Evolutionary conservation across 64 coral and sea anemone genomes (phyloP), one percentile per base, ranked within the genome.

Genomic region (Montipora foliosa): DNA sequence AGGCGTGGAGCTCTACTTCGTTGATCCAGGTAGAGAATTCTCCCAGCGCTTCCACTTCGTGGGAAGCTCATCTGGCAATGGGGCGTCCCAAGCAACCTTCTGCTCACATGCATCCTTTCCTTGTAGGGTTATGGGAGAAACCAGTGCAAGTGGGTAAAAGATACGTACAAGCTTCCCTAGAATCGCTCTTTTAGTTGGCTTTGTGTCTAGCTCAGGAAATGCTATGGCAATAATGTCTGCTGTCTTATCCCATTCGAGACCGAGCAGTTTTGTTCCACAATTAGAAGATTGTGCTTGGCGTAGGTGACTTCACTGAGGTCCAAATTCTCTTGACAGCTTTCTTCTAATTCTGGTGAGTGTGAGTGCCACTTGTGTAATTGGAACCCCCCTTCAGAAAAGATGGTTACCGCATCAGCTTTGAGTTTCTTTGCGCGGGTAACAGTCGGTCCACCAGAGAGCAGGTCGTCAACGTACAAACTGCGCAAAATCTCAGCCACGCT

Each of bases 321-420:
- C 22, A 17, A n/a, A 9, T 12, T 16, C 2, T 64, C 20, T 51
- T 2, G 55, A 64, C 47, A 47, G 4, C 11, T 74, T 46, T 51
- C 10, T 49, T 75, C 72, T 46, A 81, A 52, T 53, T 91, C 89
- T 64, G 44, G 62, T 11, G 17, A 51, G 72, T 89, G 78, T 19
- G 51, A 89, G 64, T 78, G 73, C 50, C 87, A 89, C 47, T 89
- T 89, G 77, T 82, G 89, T 37, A 81, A 71, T 45, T 91, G 8
- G 47, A 91, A 81, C 47, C 37, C n/a, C 11, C 61, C 64, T 25
- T 91, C 62, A 2, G 77, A 66, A 20, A 91, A 91, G 5, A 91
- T 80, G 52, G 37, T 50, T 5, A 82, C 20, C 3, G 67, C 64
- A 25, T 81, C 78, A 62, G 46, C 15, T 44, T 91, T 91, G 45